Conservation (phyloP, 1,140 invertebrate species). For the Zaprionus africanus region DNA sequence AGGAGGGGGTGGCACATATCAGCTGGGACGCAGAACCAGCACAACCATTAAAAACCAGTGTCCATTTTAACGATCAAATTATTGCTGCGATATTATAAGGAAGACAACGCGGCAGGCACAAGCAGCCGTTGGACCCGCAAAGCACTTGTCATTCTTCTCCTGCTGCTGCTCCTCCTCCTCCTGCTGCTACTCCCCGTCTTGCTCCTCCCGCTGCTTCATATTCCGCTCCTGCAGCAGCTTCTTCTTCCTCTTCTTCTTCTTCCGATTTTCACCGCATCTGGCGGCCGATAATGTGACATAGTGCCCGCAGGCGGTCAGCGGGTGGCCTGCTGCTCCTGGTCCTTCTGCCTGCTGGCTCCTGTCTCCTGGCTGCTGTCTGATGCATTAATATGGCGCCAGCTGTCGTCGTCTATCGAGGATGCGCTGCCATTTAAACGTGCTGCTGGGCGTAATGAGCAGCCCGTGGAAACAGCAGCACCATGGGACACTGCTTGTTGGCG, state of each 20-base stretch:
- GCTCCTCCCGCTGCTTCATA: neutral
- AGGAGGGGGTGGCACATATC: neutral
- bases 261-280: slow-evolving; percentile 40
- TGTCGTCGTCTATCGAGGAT: slow-evolving; percentile 50
- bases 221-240: neutral
- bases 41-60: slow-evolving; percentile 64
- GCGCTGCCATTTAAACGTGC: slow-evolving; percentile 15
- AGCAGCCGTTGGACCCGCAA: neutral
- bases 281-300: slow-evolving; percentile 52
- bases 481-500: neutral
- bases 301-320: slow-evolving; percentile 18
- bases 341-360: neutral
- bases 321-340: slow-evolving; percentile 8
- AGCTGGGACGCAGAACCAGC: neutral
- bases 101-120: slow-evolving; percentile 14
- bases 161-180: neutral
- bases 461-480: slow-evolving; percentile 10
- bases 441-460: slow-evolving; percentile 48
- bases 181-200: too few relatives aligned
- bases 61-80: slow-evolving; percentile 81
- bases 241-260: neutral
- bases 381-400: slow-evolving; percentile 67
- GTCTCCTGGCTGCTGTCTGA: slow-evolving; percentile 22
- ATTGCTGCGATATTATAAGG: slow-evolving; percentile 61
- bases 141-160: neutral